Evolutionary conservation across 2,888 invertebrate genomes (phyloP).

Genomic region (Lutraria lutraria): DNA sequence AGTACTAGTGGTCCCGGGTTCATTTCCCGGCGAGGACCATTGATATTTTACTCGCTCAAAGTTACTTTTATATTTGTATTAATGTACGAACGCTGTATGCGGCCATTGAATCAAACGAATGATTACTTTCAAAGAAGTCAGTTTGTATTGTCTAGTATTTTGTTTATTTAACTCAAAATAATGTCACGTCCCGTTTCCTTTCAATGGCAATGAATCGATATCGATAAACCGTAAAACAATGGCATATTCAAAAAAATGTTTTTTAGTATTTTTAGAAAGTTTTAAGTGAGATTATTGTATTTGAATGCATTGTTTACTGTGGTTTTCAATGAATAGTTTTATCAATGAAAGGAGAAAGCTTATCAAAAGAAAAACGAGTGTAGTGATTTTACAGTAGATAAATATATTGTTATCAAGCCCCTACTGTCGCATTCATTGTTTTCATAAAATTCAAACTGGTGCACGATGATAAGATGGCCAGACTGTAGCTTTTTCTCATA

Average conservation of each 20-base stretch:
- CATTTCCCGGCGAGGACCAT: too few species aligned
- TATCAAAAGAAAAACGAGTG: background rate
- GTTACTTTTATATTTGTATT: background rate
- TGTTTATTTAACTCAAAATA: background rate
- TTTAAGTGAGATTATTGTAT: background rate
- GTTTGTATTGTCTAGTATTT: background rate
- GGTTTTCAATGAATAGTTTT: background rate
- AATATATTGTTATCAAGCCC: background rate
- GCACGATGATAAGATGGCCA: too few species aligned
- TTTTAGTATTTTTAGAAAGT: background rate
- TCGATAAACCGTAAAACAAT: background rate
- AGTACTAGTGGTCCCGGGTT: too few species aligned
- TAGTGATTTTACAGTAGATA: background rate
- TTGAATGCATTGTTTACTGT: background rate
- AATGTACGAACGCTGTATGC: background rate
- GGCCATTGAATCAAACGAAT: background rate
- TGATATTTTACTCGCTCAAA: background rate
- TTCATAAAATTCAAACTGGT: too few species aligned
- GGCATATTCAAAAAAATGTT: background rate
- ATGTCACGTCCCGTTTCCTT: background rate
- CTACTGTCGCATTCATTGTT: background rate
- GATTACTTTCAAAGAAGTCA: background rate
- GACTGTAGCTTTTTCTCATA: too few species aligned
- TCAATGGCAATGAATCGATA: background rate
- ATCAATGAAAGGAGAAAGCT: background rate